Evolutionary conservation across 2,797 vertebrate genomes (phyloP).

Genomic region (Channa striata): DNA sequence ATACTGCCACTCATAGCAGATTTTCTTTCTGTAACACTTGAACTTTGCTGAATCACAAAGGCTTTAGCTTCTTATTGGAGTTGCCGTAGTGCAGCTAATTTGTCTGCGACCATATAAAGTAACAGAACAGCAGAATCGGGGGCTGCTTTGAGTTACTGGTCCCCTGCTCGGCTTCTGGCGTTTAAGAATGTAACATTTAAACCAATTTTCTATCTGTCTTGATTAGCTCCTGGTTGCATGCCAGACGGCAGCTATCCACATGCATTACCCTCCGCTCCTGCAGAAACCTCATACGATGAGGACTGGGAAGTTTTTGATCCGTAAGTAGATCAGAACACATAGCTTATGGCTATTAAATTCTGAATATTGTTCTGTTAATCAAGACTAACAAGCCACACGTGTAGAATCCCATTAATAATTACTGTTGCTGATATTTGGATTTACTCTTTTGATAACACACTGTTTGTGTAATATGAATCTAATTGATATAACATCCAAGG

Average conservation of each 20-base stretch:
- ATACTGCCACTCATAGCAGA: no score
- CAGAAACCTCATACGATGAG: conserved; percentile 96
- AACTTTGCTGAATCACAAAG: no score
- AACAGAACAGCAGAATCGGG: no score
- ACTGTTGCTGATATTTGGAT: neutral
- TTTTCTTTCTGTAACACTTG: no score
- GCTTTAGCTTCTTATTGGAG: no score
- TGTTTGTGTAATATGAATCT: neutral
- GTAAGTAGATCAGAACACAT: conserved; percentile 82
- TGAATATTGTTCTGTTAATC: no score
- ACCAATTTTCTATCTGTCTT: conserved; percentile 14
- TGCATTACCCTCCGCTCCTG: conserved; percentile 84
- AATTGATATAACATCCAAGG: conserved; percentile 45
- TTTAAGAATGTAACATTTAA: neutral
- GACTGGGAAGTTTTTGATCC: conserved; percentile 99
- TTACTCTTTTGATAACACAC: neutral
- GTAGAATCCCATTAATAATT: neutral
- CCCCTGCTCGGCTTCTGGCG: no score
- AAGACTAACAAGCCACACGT: neutral
- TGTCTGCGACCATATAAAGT: no score
- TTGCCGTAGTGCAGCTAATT: no score
- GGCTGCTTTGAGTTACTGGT: no score
- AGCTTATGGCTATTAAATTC: neutral
- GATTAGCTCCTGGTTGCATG: conserved; percentile 90
- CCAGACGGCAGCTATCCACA: conserved; percentile 90